phyloP scores from a whole-genome alignment of 1,140 invertebrate genomes.

The Eueides isabella region DNA sequence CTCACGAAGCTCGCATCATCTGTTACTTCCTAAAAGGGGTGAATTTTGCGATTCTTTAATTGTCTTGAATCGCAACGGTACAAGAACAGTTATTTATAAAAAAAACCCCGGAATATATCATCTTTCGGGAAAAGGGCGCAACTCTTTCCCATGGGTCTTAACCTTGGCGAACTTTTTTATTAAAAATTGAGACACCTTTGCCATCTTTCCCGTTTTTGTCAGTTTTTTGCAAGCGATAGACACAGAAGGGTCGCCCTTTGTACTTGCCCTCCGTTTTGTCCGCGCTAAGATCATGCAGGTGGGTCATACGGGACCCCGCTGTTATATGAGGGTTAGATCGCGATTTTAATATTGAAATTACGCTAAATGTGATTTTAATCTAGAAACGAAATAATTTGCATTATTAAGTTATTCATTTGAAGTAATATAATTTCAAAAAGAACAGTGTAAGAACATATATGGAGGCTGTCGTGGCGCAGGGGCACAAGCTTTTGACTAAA shows the following conservation, averaged over 20 bases:
- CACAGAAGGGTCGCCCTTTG: constrained; percentile 66
- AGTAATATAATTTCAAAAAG: not conserved
- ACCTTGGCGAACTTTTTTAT: constrained; percentile 75
- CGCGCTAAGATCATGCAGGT: constrained; percentile 70
- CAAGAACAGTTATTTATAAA: constrained; percentile 65
- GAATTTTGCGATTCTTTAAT: constrained; percentile 61
- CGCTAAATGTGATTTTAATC: constrained; percentile 17
- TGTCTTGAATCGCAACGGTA: constrained; percentile 50
- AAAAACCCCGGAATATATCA: constrained; percentile 70
- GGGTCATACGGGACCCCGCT: constrained; percentile 64
- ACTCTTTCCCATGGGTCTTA: constrained; percentile 82
- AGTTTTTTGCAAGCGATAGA: constrained; percentile 55
- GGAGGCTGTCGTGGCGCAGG: too few species aligned
- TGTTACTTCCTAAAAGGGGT: constrained; percentile 76
- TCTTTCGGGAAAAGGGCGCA: constrained; percentile 63
- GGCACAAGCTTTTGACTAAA: too few species aligned
- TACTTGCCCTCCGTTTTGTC: constrained; percentile 56
- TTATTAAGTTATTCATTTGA: not conserved
- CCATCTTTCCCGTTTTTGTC: constrained; percentile 76
- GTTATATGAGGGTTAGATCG: constrained; percentile 53
- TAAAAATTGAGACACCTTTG: constrained; percentile 80
- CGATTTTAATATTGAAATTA: constrained; percentile 37
- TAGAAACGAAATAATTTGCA: not conserved
- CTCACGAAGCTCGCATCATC: constrained; percentile 71
- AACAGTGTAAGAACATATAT: not conserved